A percentile compares a stretch with the other conserved stretches of the same genome.
Evolutionary conservation across 2,888 invertebrate species (phyloP).

Genomic region (Cerastoderma edule): DNA sequence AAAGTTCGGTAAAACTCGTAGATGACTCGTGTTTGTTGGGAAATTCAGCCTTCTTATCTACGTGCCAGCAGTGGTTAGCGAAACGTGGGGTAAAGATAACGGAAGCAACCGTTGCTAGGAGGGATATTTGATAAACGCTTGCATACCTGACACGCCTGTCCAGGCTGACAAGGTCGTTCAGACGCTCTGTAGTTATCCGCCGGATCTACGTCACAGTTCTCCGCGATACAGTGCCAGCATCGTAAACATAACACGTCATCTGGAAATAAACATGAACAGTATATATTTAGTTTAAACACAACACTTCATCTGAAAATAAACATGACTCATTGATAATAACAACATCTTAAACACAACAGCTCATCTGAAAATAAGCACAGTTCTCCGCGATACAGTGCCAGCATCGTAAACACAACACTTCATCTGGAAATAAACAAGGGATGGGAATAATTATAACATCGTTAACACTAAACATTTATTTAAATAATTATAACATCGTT

Average conservation of each 20-base stretch:
- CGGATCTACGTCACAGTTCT: constrained; percentile 71
- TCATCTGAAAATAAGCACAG: constrained; percentile 66
- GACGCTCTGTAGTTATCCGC: constrained; percentile 69
- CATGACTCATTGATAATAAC: not conserved
- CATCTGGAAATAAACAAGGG: constrained; percentile 12
- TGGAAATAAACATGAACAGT: constrained; percentile 49
- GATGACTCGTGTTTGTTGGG: not conserved
- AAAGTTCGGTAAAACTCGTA: not conserved
- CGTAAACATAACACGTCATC: constrained; percentile 44
- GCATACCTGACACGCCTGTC: constrained; percentile 75
- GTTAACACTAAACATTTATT: too few species aligned
- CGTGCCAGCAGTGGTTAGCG: not conserved
- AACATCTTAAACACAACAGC: constrained; percentile 43
- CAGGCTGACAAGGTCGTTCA: constrained; percentile 62
- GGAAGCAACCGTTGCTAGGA: not conserved
- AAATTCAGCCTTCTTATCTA: too few species aligned
- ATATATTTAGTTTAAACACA: not conserved
- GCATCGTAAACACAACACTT: not conserved
- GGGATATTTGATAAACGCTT: not conserved
- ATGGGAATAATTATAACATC: too few species aligned
- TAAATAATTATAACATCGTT: too few species aligned
- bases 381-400: constrained; percentile 65
- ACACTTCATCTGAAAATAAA: not conserved
- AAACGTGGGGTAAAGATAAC: not conserved
- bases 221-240: constrained; percentile 77